These are phyloP conservation scores for Eumerus sabulonum DNA, from an alignment of 2,888 invertebrate species.

Conservation along the genomic window DNA sequence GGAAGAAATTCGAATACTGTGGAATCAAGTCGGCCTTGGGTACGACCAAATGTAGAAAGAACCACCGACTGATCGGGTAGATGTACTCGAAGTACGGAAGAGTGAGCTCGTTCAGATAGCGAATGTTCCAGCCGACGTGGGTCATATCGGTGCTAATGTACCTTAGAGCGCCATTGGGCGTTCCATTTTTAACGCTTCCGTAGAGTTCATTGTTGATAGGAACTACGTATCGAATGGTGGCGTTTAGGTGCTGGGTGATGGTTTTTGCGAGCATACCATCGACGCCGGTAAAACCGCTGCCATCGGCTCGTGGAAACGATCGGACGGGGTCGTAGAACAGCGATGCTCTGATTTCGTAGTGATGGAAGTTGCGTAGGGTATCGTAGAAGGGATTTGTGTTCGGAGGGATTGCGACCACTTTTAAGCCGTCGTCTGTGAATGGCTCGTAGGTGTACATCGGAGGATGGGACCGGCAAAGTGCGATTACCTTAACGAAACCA, in stretches of 20 bases:
- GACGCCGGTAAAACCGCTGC: conserved; percentile 69
- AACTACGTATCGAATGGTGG: conserved; percentile 71
- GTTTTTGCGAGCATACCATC: conserved; percentile 72
- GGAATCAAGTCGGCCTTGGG: conserved; percentile 73
- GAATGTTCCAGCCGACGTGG: conserved; percentile 73
- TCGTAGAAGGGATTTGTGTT: conserved; percentile 68
- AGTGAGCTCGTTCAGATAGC: conserved; percentile 71
- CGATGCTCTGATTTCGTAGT: conserved; percentile 71
- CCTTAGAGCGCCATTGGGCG: conserved; percentile 71
- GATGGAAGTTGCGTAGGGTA: conserved; percentile 72
- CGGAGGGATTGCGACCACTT: conserved; percentile 47
- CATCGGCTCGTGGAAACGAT: conserved; percentile 70
- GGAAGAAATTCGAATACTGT: conserved; percentile 73
- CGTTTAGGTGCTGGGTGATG: conserved; percentile 72
- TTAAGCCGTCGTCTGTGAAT: conserved; percentile 71
- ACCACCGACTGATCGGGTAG: conserved; percentile 72
- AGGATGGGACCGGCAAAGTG: conserved; percentile 54
- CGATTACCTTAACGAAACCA: conserved; percentile 72
- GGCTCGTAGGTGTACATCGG: conserved; percentile 73
- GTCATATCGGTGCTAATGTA: conserved; percentile 71
- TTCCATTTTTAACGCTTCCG: conserved; percentile 72
- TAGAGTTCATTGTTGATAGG: conserved; percentile 73
- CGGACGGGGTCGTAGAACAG: conserved; percentile 73
- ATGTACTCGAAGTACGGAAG: conserved; percentile 71
- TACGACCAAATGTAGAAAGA: conserved; percentile 73